phyloP scores from a whole-genome alignment of 2,797 vertebrate genomes.

The Characodon lateralis region DNA sequence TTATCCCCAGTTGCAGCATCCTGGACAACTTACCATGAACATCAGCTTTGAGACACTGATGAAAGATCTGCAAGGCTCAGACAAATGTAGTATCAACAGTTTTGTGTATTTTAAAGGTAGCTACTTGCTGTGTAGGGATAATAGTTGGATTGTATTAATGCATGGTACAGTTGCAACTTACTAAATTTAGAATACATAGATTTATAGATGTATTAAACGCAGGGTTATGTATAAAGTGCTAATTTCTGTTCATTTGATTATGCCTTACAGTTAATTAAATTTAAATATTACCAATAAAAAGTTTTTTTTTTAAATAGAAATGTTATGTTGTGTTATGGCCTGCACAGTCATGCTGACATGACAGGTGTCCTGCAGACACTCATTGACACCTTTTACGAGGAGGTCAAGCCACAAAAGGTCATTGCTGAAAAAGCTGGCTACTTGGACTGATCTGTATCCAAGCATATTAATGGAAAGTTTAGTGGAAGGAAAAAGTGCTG shows the following conservation, averaged over 20 bases:
- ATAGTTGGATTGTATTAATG: not conserved
- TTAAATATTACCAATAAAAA: not conserved
- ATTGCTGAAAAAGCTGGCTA: not conserved
- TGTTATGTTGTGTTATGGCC: not conserved
- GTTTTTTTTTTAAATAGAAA: not conserved
- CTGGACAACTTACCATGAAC: conserved; percentile 38
- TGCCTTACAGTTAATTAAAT: not conserved
- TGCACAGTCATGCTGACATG: not conserved
- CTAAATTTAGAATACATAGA: not conserved
- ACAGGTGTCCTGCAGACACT: not conserved
- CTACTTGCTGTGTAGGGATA: not conserved
- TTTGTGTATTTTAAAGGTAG: conserved; percentile 82
- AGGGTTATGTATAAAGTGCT: not conserved
- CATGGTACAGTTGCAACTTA: not conserved
- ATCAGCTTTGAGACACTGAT: conserved; percentile 14
- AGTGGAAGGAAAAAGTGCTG: not conserved
- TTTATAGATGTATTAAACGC: not conserved
- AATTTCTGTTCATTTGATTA: not conserved
- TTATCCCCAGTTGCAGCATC: conserved; percentile 54
- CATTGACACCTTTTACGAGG: not conserved
- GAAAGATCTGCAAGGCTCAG: conserved; percentile 56
- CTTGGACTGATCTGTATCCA: not conserved
- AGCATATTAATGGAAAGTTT: not conserved
- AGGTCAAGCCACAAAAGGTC: not conserved
- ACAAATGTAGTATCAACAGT: conserved; percentile 77